Base-by-base conservation (phyloP, 2,113 vertebrate species). In the Hystrix brachyura region DNA sequence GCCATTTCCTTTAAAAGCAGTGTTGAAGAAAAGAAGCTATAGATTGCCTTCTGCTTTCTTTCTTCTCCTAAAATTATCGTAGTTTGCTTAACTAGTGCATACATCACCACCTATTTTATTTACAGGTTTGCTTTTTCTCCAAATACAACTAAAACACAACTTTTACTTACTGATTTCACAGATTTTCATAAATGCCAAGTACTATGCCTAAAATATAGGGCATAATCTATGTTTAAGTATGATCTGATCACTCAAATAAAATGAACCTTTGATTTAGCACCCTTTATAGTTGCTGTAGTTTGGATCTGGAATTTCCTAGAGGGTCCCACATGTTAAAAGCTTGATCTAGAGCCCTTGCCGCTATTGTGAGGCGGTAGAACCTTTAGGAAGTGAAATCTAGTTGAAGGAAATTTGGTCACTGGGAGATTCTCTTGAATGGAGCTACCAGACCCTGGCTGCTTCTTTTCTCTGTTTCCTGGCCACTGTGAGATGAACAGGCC, bases 1-100 rank as follows among this genome's bases (percentile, higher is more conserved):
- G 43, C 85, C 1, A 92, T 80, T 86, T 96, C 32, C 65, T 86
- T 88, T 84, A 84, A 67, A 27, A 86, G 57, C 32, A 82, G 43
- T 46, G 29, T 76, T 78, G 21, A 34, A 69, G 81, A 93, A 17
- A 81, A 9, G 27, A 5, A 90, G 17, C 21, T 27, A 8, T 25
- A 21, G 32, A 79, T 79, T 74, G 60, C 25, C 64, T 21, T 53
- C 15, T 85, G 29, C 65, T 74, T 92, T 85, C 3, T 57, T 90
- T 86, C 5, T 67, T 83, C 29, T 59, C 27, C 18, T 43, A 27
- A 32, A 55, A 48, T 74, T 80, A 23, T 10, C 72, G 5, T 55
- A 27, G 32, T 60, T 48, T 87, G 12, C 55, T 82, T n/a, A 59
- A 43, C 11, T 7, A 21, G 0, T n/a, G 2, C 7, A n/a, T 43